phyloP scores from a whole-genome alignment of 2,113 vertebrate species.

The Perca schrenkii region DNA sequence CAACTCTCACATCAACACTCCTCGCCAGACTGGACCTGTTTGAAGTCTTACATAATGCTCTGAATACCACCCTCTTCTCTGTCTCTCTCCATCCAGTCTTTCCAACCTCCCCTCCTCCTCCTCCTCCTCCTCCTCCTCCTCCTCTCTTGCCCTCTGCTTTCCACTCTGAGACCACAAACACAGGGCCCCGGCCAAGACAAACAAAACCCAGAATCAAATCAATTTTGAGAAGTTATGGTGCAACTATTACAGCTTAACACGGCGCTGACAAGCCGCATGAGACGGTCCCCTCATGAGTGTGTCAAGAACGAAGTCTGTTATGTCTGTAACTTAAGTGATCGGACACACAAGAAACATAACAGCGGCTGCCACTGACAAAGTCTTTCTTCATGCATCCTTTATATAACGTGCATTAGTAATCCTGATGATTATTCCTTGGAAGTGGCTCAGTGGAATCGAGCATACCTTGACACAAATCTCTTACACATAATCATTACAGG shows the following conservation, averaged over 20 bases:
- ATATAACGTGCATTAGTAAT: slow-evolving; percentile 48
- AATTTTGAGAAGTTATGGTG: slow-evolving; percentile 72
- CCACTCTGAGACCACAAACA: slow-evolving; percentile 72
- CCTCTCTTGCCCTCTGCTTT: slow-evolving; percentile 58
- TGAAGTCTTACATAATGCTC: slow-evolving; percentile 82
- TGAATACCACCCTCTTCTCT: slow-evolving; percentile 59
- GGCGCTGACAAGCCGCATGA: slow-evolving; percentile 71
- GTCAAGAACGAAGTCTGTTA: slow-evolving; percentile 27
- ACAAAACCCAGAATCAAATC: slow-evolving; percentile 78
- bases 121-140: slow-evolving; percentile 8
- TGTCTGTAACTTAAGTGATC: slow-evolving; percentile 40
- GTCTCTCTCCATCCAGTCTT: slow-evolving; percentile 31
- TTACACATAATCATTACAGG: slow-evolving; percentile 22
- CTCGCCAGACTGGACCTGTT: slow-evolving; percentile 72
- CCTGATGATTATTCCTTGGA: slow-evolving; percentile 51
- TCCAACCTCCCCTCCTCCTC: slow-evolving; percentile 33
- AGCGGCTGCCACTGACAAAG: neutral
- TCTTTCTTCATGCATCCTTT: slow-evolving; percentile 44
- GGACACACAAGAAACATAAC: slow-evolving; percentile 44
- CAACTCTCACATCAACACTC: slow-evolving; percentile 77
- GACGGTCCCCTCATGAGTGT: slow-evolving; percentile 49
- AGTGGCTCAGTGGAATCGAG: slow-evolving; percentile 45
- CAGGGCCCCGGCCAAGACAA: slow-evolving; percentile 76
- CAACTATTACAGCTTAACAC: slow-evolving; percentile 71
- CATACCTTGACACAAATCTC: slow-evolving; percentile 39